A percentile compares a stretch with the other conserved stretches of the same genome.
Conservation (phyloP, 2,888 invertebrate species). For the Mesopsocus fuscifrons region DNA sequence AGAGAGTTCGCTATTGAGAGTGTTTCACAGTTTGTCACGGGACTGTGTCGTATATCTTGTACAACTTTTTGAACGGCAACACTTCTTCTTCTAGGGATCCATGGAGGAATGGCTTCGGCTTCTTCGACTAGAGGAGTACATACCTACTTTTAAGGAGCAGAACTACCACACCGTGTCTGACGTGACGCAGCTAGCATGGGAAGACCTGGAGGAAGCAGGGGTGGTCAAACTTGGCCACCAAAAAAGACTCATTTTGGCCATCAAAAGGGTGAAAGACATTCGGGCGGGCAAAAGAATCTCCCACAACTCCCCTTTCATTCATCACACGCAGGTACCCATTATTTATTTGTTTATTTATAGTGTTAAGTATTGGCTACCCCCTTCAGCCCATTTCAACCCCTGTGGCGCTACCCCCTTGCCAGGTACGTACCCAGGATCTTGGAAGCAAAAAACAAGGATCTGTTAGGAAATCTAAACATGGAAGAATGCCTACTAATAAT, state of each 20-base stretch:
- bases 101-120: slow-evolving; percentile 88
- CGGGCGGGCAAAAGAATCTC: slow-evolving; percentile 52
- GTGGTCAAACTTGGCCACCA: slow-evolving; percentile 90
- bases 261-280: slow-evolving; percentile 89
- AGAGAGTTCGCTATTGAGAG: no score
- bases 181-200: slow-evolving; percentile 92
- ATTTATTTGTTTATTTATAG: not conserved
- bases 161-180: slow-evolving; percentile 88
- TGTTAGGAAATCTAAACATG: no score
- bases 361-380: no score
- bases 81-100: no score
- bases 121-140: slow-evolving; percentile 81
- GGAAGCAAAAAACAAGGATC: no score
- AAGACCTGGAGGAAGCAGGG: slow-evolving; percentile 95
- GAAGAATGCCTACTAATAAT: no score
- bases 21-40: no score
- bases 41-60: no score
- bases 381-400: no score
- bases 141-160: slow-evolving; percentile 73
- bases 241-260: slow-evolving; percentile 92
- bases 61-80: no score
- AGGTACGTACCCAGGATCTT: no score
- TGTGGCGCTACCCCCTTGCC: no score
- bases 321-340: slow-evolving; percentile 24
- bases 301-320: slow-evolving; percentile 14